Percentiles rank a stretch among this genome's conserved stretches.
These are phyloP conservation scores for Limnodromus scolopaceus DNA, from an alignment of 2,797 vertebrate genomes.

Conservation along the genomic window DNA sequence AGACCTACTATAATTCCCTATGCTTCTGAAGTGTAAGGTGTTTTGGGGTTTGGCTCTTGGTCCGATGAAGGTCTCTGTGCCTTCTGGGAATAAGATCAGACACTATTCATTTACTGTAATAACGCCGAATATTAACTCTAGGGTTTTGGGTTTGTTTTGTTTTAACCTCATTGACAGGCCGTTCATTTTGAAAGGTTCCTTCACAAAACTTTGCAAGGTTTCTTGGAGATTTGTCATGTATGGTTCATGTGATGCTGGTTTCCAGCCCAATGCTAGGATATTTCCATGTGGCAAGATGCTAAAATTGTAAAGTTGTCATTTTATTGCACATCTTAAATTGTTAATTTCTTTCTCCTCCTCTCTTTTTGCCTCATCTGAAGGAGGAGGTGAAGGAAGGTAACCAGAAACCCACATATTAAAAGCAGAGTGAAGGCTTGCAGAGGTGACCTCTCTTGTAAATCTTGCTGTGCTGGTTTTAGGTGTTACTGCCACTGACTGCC, in stretches of 20 bases:
- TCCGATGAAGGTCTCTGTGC: neutral
- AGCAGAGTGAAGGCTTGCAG: conserved; percentile 6
- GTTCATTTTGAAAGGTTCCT: neutral
- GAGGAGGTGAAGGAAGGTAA: conserved; percentile 8
- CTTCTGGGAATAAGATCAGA: neutral
- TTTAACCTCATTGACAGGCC: neutral
- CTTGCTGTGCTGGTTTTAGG: conserved; percentile 61
- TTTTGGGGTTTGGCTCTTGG: neutral
- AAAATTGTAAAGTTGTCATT: neutral
- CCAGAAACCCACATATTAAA: conserved; percentile 38
- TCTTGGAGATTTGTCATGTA: neutral
- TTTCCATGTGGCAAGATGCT: neutral
- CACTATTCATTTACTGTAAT: neutral
- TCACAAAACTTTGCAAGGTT: neutral
- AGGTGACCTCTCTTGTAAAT: conserved; percentile 60
- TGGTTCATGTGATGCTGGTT: neutral
- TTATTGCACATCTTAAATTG: neutral
- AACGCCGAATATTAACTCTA: neutral
- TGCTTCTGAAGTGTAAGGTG: neutral
- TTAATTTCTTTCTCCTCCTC: neutral
- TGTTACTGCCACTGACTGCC: conserved; percentile 2
- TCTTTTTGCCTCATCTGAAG: neutral
- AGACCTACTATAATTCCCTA: neutral
- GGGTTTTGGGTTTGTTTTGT: neutral
- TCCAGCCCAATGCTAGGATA: neutral